Conservation (phyloP, 2,888 invertebrate genomes). For the Exocentrus adspersus region DNA sequence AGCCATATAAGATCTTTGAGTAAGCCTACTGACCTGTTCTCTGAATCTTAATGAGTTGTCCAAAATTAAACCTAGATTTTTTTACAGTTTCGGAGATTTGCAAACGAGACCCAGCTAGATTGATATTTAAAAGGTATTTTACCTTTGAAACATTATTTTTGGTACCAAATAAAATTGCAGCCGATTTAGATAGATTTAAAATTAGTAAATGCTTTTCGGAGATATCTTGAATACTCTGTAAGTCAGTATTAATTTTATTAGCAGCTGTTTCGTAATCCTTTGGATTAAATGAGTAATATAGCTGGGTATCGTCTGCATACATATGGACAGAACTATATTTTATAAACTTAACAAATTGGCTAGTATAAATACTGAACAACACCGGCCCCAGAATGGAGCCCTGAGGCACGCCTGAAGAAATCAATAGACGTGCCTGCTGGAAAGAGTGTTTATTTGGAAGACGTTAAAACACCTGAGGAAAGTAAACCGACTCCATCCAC, state of each 20-base stretch:
- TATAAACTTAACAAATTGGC: conserved; percentile 19
- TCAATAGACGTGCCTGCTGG: no score
- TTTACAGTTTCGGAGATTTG: conserved; percentile 2
- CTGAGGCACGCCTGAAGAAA: conserved; percentile 20
- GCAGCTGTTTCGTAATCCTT: not conserved
- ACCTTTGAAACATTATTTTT: not conserved
- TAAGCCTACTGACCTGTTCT: not conserved
- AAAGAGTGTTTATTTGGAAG: no score
- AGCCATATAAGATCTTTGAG: conserved; percentile 7
- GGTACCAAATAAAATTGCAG: conserved; percentile 17
- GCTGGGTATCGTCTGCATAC: conserved; percentile 25
- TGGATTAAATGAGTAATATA: conserved; percentile 16
- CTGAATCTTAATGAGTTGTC: conserved; percentile 8
- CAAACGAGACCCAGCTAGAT: not conserved
- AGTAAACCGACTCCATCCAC: no score
- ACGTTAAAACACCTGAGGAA: no score
- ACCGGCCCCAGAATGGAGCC: conserved; percentile 17
- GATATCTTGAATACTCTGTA: not conserved
- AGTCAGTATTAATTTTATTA: conserved; percentile 12
- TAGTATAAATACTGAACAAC: conserved; percentile 5
- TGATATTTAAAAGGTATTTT: not conserved
- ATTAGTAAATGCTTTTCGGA: conserved; percentile 13
- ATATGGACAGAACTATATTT: conserved; percentile 5
- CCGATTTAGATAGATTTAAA: conserved; percentile 8
- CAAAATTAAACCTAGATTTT: not conserved